Percentiles rank a stretch among this genome's conserved stretches.
phyloP scores from a whole-genome alignment of 2,113 vertebrate species.

The Spheniscus mendiculus region DNA sequence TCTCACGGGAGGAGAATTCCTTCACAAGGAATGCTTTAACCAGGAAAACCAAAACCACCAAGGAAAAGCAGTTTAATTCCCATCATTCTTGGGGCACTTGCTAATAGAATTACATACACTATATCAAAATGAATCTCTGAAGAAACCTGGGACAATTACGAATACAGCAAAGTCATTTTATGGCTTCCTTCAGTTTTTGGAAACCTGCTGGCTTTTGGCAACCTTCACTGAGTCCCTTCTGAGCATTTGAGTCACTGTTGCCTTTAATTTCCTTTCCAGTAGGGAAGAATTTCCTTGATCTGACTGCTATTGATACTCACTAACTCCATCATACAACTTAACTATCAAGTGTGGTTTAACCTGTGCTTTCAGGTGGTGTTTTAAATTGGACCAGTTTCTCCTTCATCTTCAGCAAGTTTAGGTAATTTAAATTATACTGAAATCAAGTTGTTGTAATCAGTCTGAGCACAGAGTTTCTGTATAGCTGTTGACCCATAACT shows the following conservation, averaged over 20 bases:
- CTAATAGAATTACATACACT: neutral
- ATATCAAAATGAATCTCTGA: neutral
- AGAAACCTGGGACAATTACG: neutral
- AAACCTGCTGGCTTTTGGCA: conserved; percentile 54
- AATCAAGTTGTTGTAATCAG: neutral
- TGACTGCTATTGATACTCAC: neutral
- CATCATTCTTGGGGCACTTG: neutral
- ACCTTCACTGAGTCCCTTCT: conserved; percentile 17
- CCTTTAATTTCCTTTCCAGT: conserved; percentile 60
- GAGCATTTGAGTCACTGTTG: conserved; percentile 38
- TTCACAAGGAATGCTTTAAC: neutral
- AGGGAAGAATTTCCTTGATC: conserved; percentile 44
- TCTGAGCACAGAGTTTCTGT: neutral
- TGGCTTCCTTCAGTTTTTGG: conserved; percentile 11
- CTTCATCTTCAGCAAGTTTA: conserved; percentile 11
- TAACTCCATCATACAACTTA: neutral
- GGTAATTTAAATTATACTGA: neutral
- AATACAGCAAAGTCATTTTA: conserved; percentile 26
- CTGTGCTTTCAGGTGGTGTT: neutral
- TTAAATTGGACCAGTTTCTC: neutral
- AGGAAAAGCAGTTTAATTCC: neutral
- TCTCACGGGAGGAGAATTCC: neutral
- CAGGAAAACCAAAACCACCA: neutral
- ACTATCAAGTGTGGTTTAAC: conserved; percentile 5
- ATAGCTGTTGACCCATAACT: conserved; percentile 16